phyloP scores from a whole-genome alignment of 2,797 vertebrate genomes.

The Caiman crocodilus region DNA sequence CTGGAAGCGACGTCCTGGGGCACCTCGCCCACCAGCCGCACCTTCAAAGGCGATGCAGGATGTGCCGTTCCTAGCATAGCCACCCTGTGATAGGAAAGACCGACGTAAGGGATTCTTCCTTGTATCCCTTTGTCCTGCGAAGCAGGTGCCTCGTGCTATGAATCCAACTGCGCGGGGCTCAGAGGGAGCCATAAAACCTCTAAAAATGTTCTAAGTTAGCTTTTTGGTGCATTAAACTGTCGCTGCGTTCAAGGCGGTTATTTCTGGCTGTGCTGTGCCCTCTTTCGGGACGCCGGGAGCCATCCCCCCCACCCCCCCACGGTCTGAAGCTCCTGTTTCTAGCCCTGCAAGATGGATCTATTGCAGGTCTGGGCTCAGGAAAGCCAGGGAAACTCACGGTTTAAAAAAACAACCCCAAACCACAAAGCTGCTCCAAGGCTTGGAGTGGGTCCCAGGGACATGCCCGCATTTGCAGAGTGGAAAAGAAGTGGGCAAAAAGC shows the following conservation, averaged over 20 bases:
- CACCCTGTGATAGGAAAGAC: too few relatives aligned
- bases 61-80: too few relatives aligned
- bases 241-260: conserved; percentile 67
- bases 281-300: conserved; percentile 63
- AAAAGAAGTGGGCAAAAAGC: not conserved
- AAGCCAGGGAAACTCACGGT: not conserved
- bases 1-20: too few relatives aligned
- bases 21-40: too few relatives aligned
- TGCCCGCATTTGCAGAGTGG: too few relatives aligned
- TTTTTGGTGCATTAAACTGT: conserved; percentile 69
- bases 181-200: conserved; percentile 61
- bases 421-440: not conserved
- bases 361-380: not conserved
- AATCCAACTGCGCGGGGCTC: conserved; percentile 38
- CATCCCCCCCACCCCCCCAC: conserved; percentile 54
- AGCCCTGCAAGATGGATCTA: not conserved
- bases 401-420: too few relatives aligned
- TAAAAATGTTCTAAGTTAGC: conserved; percentile 67
- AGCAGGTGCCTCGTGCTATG: conserved; percentile 36
- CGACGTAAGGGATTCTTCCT: not conserved
- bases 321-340: conserved; percentile 6
- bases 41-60: too few relatives aligned
- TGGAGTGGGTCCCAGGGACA: not conserved
- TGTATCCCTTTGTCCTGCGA: conserved; percentile 22
- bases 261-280: conserved; percentile 66